Conservation (phyloP, 2,797 vertebrate species). For the Neosalanx taihuensis region DNA sequence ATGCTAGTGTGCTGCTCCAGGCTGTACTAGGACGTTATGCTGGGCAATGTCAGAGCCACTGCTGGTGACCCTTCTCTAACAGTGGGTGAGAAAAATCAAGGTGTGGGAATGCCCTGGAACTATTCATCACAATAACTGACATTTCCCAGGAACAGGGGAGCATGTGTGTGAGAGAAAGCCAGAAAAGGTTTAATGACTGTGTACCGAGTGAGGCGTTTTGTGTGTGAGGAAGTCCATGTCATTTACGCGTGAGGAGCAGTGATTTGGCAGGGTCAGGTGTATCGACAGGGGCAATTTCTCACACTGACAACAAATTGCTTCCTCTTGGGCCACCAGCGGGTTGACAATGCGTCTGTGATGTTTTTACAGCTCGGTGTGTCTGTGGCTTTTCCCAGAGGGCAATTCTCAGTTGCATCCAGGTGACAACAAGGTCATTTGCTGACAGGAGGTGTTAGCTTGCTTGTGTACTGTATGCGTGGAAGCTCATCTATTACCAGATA, state of each 20-base stretch:
- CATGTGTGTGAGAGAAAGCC: background rate
- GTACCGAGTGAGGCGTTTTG: background rate
- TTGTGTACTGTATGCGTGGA: background rate
- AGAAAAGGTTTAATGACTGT: background rate
- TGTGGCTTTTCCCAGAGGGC: slow-evolving; percentile 3
- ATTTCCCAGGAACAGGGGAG: slow-evolving; percentile 34
- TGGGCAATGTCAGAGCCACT: too few relatives aligned
- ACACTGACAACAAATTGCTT: slow-evolving; percentile 44
- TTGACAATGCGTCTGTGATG: slow-evolving; percentile 19
- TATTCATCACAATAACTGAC: slow-evolving; percentile 56
- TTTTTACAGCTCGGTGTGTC: slow-evolving; percentile 2
- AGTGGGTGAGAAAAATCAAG: slow-evolving; percentile 36
- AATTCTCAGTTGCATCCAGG: slow-evolving; percentile 22
- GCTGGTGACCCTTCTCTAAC: slow-evolving; percentile 15
- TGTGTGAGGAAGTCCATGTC: background rate
- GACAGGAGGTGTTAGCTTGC: background rate
- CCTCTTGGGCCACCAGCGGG: slow-evolving; percentile 31
- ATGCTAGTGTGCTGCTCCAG: background rate
- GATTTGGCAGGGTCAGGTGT: too few relatives aligned
- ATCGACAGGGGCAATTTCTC: slow-evolving; percentile 26
- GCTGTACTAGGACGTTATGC: too few relatives aligned
- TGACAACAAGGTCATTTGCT: slow-evolving; percentile 6
- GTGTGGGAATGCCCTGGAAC: slow-evolving; percentile 40
- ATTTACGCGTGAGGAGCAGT: too few relatives aligned
- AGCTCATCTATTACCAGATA: background rate